Evolutionary conservation across 2,888 invertebrate genomes (phyloP).

Genomic region (Cephonodes hylas): DNA sequence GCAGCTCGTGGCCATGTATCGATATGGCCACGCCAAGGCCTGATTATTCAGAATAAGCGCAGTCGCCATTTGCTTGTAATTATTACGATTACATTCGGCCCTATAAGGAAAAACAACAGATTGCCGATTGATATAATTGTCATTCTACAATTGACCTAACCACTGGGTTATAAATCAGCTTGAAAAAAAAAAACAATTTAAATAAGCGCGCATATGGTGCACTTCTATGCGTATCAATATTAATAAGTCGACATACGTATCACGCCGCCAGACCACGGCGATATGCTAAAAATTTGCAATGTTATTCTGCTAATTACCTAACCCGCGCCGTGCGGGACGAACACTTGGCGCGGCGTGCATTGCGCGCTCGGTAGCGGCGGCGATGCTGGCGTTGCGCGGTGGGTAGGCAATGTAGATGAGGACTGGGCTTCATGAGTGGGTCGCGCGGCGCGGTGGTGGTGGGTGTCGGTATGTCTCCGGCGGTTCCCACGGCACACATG

Average conservation of each 20-base stretch:
- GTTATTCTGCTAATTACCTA: slow-evolving; percentile 46
- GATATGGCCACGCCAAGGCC: not conserved
- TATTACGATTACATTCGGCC: slow-evolving; percentile 1
- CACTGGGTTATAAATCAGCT: slow-evolving; percentile 9
- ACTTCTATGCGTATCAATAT: slow-evolving; percentile 44
- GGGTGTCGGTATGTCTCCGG: slow-evolving; percentile 34
- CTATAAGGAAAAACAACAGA: slow-evolving; percentile 8
- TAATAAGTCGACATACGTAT: slow-evolving; percentile 50
- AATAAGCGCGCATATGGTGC: slow-evolving; percentile 15
- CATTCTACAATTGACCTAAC: slow-evolving; percentile 10
- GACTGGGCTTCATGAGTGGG: not conserved
- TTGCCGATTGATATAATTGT: slow-evolving; percentile 10
- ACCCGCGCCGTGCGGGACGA: not conserved
- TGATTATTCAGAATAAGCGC: slow-evolving; percentile 8
- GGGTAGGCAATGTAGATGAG: not conserved
- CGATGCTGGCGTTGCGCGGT: not conserved
- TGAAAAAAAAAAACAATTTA: slow-evolving; percentile 12
- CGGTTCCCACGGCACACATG: slow-evolving; percentile 73
- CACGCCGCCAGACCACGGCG: slow-evolving; percentile 38
- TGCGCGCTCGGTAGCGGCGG: slow-evolving; percentile 4
- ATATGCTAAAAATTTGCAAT: slow-evolving; percentile 55
- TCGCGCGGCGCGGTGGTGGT: slow-evolving; percentile 12
- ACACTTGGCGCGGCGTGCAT: slow-evolving; percentile 13
- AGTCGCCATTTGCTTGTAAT: slow-evolving; percentile 11
- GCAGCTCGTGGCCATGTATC: not conserved